Evolutionary conservation across 1,140 invertebrate genomes (phyloP).

Genomic region (Aphidius ervi): DNA sequence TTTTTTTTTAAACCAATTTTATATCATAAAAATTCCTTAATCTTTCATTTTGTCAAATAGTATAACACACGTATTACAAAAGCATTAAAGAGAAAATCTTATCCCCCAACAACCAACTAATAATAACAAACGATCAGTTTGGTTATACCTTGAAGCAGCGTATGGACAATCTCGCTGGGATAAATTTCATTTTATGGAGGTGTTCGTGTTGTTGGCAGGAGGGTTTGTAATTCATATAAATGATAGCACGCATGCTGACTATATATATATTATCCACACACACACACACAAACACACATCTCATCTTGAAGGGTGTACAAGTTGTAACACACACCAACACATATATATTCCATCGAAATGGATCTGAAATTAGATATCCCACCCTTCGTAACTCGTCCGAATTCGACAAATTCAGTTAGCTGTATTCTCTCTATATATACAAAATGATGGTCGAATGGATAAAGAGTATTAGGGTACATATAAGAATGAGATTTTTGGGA

Average conservation of each 20-base stretch:
- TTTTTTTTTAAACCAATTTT: not conserved
- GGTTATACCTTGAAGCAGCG: constrained; percentile 4
- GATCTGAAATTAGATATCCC: constrained; percentile 30
- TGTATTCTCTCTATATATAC: not conserved
- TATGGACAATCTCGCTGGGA: not conserved
- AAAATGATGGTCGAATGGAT: constrained; percentile 2
- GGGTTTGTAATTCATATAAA: constrained; percentile 31
- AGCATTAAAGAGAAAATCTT: constrained; percentile 22
- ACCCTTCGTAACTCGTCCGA: constrained; percentile 21
- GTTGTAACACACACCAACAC: constrained; percentile 6
- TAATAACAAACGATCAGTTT: constrained; percentile 30
- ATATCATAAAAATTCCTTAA: constrained; percentile 2
- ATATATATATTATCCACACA: too few species aligned
- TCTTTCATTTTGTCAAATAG: not conserved
- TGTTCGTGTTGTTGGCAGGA: not conserved
- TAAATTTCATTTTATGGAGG: constrained; percentile 11
- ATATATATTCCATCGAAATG: constrained; percentile 24
- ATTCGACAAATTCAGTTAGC: constrained; percentile 31
- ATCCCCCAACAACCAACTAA: constrained; percentile 23
- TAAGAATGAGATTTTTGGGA: not conserved
- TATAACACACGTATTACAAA: constrained; percentile 23
- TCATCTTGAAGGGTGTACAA: constrained; percentile 5
- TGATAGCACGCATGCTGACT: constrained; percentile 27
- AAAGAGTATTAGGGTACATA: not conserved
- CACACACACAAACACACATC: too few species aligned